These are phyloP conservation scores for Yoshiicerus persimilis DNA, from an alignment of 1,140 invertebrate genomes.

Conservation along the genomic window DNA sequence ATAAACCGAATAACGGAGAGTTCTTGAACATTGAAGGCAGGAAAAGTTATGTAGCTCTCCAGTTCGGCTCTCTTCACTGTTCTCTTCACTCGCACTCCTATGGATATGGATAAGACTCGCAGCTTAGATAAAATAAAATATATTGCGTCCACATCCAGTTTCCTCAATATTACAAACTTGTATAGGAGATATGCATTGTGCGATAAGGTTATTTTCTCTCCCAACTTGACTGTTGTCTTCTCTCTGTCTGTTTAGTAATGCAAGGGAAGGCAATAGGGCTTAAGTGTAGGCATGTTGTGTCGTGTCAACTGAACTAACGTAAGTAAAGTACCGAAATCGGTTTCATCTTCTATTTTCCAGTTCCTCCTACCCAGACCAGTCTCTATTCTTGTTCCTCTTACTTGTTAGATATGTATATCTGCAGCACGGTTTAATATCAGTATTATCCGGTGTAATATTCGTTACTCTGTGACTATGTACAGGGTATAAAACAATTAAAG, in stretches of 20 bases:
- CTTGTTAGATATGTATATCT: too few relatives aligned
- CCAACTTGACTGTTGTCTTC: not conserved
- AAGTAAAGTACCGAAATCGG: not conserved
- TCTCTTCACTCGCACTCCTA: too few relatives aligned
- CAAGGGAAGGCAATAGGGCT: not conserved
- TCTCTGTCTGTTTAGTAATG: not conserved
- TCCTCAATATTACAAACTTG: not conserved
- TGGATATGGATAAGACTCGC: not conserved
- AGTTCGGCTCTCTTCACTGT: not conserved
- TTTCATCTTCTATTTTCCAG: not conserved
- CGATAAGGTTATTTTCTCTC: not conserved
- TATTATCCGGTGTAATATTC: too few relatives aligned
- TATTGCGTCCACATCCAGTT: slow-evolving; percentile 14
- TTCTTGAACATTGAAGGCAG: too few relatives aligned
- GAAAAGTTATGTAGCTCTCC: too few relatives aligned
- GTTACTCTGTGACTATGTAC: too few relatives aligned
- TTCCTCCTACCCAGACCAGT: not conserved
- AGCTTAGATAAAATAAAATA: slow-evolving; percentile 28
- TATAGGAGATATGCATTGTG: not conserved
- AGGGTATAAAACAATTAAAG: too few relatives aligned
- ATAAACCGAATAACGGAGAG: not conserved
- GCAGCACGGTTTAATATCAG: too few relatives aligned
- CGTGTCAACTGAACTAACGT: not conserved
- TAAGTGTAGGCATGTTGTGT: slow-evolving; percentile 14
- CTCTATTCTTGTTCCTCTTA: too few relatives aligned